Conservation (phyloP, 2,888 invertebrate species). For the Parascotia fuliginaria region DNA sequence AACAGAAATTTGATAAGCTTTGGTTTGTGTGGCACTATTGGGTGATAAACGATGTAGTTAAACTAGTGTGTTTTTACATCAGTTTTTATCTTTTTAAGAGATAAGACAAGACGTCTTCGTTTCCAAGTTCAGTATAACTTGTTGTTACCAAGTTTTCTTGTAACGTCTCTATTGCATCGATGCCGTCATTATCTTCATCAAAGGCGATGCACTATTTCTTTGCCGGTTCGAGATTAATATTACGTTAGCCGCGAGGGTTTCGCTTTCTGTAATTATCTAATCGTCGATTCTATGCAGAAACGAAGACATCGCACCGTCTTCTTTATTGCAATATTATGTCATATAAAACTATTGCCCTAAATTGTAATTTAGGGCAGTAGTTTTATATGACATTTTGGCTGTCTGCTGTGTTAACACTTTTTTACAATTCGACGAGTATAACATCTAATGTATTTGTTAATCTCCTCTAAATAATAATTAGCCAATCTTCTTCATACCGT, state of each 20-base stretch:
- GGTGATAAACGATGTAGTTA: constrained; percentile 45
- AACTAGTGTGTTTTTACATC: constrained; percentile 46
- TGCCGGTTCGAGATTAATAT: constrained; percentile 65
- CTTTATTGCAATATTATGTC: constrained; percentile 70
- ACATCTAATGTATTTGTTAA: no score
- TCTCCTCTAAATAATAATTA: no score
- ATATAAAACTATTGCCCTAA: no score
- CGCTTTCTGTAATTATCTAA: constrained; percentile 68
- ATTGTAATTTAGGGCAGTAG: no score
- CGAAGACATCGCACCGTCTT: constrained; percentile 74
- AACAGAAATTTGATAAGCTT: constrained; percentile 53
- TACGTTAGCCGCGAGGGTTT: constrained; percentile 51
- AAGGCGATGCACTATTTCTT: constrained; percentile 61
- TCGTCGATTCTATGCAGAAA: constrained; percentile 69
- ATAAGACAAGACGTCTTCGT: constrained; percentile 37
- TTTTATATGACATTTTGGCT: no score
- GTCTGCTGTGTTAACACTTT: no score
- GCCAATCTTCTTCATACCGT: no score
- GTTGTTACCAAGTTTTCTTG: constrained; percentile 30
- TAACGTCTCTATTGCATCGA: constrained; percentile 42
- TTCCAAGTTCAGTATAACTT: constrained; percentile 30
- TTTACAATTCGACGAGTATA: no score
- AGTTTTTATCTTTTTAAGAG: constrained; percentile 44
- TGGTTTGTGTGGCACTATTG: constrained; percentile 43
- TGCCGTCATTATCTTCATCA: constrained; percentile 54